A percentile compares a stretch with the other conserved stretches of the same genome.
phyloP scores from a whole-genome alignment of 2,113 vertebrate genomes.

The Petrocephalus microphthalmus region DNA sequence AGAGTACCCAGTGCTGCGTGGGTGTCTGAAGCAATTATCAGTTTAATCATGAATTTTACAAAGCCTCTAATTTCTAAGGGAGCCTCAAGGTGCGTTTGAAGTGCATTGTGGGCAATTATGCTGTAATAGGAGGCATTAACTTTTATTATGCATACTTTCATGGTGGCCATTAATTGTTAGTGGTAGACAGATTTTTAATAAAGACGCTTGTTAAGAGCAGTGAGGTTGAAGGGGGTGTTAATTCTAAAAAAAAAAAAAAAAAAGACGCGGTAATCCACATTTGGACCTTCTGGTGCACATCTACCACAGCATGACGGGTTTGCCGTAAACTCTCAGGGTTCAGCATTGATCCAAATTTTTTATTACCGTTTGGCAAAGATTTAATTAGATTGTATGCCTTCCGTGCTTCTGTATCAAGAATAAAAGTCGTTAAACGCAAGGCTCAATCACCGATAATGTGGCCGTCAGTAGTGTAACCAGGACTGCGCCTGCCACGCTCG shows the following conservation, averaged over 20 bases:
- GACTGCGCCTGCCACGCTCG: not conserved
- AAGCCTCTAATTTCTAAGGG: not conserved
- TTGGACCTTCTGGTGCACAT: not conserved
- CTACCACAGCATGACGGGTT: not conserved
- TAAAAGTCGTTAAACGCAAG: not conserved
- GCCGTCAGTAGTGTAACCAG: not conserved
- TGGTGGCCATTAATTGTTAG: slow-evolving; percentile 4
- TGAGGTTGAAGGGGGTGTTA: not conserved
- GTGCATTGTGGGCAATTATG: slow-evolving; percentile 9
- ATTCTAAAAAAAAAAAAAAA: not conserved
- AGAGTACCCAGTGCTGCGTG: not conserved
- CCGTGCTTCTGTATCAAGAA: not conserved
- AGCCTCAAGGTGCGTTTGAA: slow-evolving; percentile 5
- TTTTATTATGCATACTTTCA: slow-evolving; percentile 15
- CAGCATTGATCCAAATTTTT: not conserved
- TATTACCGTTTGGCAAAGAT: not conserved
- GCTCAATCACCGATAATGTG: no score
- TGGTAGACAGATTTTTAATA: slow-evolving; percentile 11
- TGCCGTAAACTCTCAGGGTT: not conserved
- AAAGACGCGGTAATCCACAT: not conserved
- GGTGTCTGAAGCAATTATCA: slow-evolving; percentile 5
- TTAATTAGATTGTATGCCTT: not conserved
- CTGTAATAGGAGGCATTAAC: slow-evolving; percentile 1
- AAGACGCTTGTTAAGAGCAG: not conserved
- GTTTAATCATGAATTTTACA: slow-evolving; percentile 10